phyloP scores from a whole-genome alignment of 1,140 invertebrate species.

The Drosophila mojavensis region DNA sequence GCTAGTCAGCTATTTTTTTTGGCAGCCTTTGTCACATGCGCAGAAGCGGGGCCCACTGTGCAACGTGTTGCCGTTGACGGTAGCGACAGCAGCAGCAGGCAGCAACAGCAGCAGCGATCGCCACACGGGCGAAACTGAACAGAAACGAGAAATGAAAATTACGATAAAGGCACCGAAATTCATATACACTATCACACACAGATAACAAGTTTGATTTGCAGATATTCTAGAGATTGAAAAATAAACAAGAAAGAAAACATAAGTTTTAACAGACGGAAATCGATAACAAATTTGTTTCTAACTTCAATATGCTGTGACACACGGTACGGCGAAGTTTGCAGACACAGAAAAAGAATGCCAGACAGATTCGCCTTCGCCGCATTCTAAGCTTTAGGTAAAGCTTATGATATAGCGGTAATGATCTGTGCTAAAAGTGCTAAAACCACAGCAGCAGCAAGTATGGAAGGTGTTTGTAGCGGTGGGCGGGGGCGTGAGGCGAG shows the following conservation, averaged over 20 bases:
- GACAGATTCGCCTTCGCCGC: conserved; percentile 3
- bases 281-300: background rate
- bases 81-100: conserved; percentile 53
- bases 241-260: background rate
- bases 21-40: conserved; percentile 69
- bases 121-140: conserved; percentile 68
- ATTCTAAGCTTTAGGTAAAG: conserved; percentile 43
- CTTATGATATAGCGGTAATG: conserved; percentile 35
- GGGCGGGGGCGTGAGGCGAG: conserved; percentile 29
- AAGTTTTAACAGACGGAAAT: background rate
- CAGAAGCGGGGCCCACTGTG: conserved; percentile 67
- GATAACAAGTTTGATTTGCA: conserved; percentile 18
- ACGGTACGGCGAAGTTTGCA: conserved; percentile 3
- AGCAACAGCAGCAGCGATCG: conserved; percentile 53
- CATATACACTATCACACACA: conserved; percentile 22
- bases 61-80: conserved; percentile 77
- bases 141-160: conserved; percentile 29
- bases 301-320: background rate
- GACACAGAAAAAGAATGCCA: background rate
- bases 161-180: conserved; percentile 24
- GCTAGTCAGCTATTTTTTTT: conserved; percentile 48
- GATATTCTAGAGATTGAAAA: background rate
- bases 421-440: conserved; percentile 35
- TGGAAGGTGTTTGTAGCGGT: conserved; percentile 56
- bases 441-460: conserved; percentile 29